phyloP scores from a whole-genome alignment of 1,140 invertebrate genomes.

The Adelges cooleyi region DNA sequence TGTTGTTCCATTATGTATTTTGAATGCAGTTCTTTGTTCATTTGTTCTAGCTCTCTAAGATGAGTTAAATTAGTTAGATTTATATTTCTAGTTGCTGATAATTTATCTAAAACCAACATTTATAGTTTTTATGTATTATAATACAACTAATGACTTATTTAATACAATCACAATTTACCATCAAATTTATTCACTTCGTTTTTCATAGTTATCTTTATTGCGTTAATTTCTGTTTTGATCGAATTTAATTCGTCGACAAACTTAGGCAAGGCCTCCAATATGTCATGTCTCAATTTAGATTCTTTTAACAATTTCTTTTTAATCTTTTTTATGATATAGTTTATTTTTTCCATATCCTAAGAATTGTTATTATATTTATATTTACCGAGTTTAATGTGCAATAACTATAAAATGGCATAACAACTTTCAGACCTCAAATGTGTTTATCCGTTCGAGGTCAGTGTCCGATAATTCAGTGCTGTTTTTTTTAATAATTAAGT shows the following conservation, averaged over 20 bases:
- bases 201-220: background rate
- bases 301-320: background rate
- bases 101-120: no score
- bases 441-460: background rate
- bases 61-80: background rate
- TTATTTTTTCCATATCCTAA: slow-evolving; percentile 8
- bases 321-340: background rate
- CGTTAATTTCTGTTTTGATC: background rate
- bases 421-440: slow-evolving; percentile 2
- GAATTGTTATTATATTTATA: background rate
- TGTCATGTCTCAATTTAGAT: background rate
- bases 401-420: background rate
- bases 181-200: background rate
- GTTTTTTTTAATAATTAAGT: background rate
- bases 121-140: no score
- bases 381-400: background rate
- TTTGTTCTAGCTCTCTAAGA: background rate
- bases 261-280: background rate
- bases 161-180: no score
- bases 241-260: background rate
- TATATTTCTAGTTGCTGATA: background rate
- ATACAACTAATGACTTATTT: no score
- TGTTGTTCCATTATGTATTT: background rate
- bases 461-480: background rate
- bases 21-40: background rate